phyloP scores from a whole-genome alignment of 1,140 invertebrate genomes.

The Diorhabda carinulata region DNA sequence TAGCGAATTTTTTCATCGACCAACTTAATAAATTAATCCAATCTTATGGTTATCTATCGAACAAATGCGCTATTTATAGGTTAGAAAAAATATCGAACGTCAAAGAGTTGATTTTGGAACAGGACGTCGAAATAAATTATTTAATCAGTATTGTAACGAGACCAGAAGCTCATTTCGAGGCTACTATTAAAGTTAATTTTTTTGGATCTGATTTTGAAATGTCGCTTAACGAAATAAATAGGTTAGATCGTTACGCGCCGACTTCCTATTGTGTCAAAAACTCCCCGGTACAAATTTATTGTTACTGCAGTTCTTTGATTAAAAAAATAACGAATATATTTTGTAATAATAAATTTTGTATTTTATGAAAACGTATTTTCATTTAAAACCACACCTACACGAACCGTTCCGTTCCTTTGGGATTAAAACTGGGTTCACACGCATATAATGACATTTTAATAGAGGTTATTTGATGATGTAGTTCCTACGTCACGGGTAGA shows the following conservation, averaged over 20 bases:
- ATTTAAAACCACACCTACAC: too few species aligned
- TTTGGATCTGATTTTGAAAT: constrained; percentile 8
- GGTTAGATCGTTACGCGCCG: constrained; percentile 57
- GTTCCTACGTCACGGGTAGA: too few species aligned
- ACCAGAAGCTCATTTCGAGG: constrained; percentile 35
- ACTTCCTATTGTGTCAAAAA: constrained; percentile 53
- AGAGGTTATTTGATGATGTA: too few species aligned
- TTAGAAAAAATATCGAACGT: constrained; percentile 13
- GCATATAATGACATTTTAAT: too few species aligned
- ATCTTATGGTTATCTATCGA: constrained; percentile 20
- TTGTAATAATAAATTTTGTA: constrained; percentile 24
- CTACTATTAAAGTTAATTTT: constrained; percentile 22
- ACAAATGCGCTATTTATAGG: constrained; percentile 23
- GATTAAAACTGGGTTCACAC: too few species aligned
- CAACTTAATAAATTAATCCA: constrained; percentile 28
- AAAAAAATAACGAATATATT: constrained; percentile 16
- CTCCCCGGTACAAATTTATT: constrained; percentile 54
- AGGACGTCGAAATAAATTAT: constrained; percentile 15
- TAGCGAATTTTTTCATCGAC: constrained; percentile 50
- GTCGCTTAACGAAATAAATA: constrained; percentile 50
- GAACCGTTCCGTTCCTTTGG: too few species aligned
- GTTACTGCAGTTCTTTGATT: constrained; percentile 45
- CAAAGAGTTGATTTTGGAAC: constrained; percentile 1
- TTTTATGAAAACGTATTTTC: constrained; percentile 1
- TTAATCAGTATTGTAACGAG: constrained; percentile 31